These are phyloP conservation scores for Oryzias melastigma DNA, from an alignment of 2,113 vertebrate species.

Conservation along the genomic window DNA sequence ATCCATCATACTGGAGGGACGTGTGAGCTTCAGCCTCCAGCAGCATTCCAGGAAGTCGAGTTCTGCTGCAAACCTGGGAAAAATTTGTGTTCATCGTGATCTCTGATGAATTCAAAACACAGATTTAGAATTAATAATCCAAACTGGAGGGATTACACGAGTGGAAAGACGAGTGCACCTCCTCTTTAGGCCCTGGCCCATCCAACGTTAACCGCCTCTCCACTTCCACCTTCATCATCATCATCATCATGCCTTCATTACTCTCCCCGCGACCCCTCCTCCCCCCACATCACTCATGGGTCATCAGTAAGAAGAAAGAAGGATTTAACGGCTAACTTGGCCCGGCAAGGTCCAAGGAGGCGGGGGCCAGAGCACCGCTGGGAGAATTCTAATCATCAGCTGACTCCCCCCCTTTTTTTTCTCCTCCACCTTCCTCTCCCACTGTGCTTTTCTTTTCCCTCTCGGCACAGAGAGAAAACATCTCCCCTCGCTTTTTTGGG, in stretches of 20 bases:
- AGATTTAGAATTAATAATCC: slow-evolving; percentile 65
- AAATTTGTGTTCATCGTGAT: slow-evolving; percentile 57
- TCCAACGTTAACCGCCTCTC: slow-evolving; percentile 2
- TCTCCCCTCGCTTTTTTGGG: slow-evolving; percentile 35
- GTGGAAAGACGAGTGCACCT: slow-evolving; percentile 59
- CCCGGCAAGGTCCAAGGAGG: slow-evolving; percentile 32
- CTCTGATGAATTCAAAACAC: slow-evolving; percentile 59
- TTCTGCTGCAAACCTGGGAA: slow-evolving; percentile 58
- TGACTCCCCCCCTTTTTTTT: slow-evolving; percentile 5
- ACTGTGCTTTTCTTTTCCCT: slow-evolving; percentile 57
- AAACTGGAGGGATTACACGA: slow-evolving; percentile 68
- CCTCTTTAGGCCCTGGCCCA: slow-evolving; percentile 24
- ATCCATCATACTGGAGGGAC: not conserved
- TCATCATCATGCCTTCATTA: slow-evolving; percentile 5
- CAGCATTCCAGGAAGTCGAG: slow-evolving; percentile 11
- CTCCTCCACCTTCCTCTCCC: slow-evolving; percentile 9
- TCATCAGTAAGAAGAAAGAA: slow-evolving; percentile 70
- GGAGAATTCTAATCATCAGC: slow-evolving; percentile 55
- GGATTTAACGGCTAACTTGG: slow-evolving; percentile 73
- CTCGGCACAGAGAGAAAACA: slow-evolving; percentile 46
- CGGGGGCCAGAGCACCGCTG: slow-evolving; percentile 34
- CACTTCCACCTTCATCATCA: slow-evolving; percentile 16
- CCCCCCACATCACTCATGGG: slow-evolving; percentile 66
- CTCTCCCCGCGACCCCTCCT: slow-evolving; percentile 7
- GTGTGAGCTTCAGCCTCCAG: slow-evolving; percentile 2